These are phyloP conservation scores for Sepioteuthis lessoniana DNA, from an alignment of 2,888 invertebrate genomes.

Conservation along the genomic window DNA sequence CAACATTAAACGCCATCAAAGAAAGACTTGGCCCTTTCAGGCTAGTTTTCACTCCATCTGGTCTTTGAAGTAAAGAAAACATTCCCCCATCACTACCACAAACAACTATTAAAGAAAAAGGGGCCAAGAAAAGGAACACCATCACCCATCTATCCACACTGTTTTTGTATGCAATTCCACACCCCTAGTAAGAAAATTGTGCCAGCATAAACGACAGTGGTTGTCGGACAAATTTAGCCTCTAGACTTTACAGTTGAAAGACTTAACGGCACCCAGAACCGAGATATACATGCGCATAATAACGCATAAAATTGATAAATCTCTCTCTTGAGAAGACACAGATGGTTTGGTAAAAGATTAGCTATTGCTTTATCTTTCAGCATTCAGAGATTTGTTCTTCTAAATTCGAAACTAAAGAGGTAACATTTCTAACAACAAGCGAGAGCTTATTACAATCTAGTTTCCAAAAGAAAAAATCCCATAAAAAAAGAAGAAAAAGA, in stretches of 20 bases:
- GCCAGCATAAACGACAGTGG: background rate
- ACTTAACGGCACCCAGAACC: no score
- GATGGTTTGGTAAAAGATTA: no score
- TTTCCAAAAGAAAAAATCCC: no score
- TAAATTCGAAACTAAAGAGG: no score
- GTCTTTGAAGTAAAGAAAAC: background rate
- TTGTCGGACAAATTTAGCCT: background rate
- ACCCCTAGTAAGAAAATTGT: background rate
- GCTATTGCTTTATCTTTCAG: no score
- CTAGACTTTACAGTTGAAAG: background rate
- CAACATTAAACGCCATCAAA: constrained; percentile 18
- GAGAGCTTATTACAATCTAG: no score
- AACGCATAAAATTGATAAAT: no score
- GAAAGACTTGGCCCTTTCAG: background rate
- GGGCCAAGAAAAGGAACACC: background rate
- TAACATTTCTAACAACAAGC: no score
- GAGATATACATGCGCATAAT: no score
- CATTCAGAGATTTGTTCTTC: no score
- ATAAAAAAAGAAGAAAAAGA: no score
- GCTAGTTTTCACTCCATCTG: constrained; percentile 36
- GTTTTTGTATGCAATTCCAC: background rate
- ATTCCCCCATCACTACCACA: background rate
- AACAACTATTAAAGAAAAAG: background rate
- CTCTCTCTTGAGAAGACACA: no score
- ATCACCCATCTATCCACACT: background rate